Base-by-base conservation (phyloP, 2,113 vertebrate species). In the Neotoma lepida region DNA sequence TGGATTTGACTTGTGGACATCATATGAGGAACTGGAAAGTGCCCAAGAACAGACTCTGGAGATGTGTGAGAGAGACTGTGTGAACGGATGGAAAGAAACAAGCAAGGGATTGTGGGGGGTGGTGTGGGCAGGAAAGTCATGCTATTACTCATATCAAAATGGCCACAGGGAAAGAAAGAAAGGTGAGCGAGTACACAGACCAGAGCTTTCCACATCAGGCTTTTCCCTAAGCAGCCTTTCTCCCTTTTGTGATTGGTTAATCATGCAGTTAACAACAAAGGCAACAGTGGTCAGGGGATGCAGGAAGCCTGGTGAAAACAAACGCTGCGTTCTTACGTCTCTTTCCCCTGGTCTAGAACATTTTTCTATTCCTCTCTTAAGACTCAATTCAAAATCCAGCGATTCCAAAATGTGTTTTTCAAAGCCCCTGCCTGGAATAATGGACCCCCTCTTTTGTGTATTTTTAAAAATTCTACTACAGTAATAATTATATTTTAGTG, bases 1-100 rank as follows among this genome's bases (percentile, higher is more conserved):
- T 96, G 97, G 97, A 97, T 97, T 96, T 92, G 97, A 94, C 84
- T 46, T 85, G 95, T 89, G 90, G 96, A 94, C 89, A 89, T 96
- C 95, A 85, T 92, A 12, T 46, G 85, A 17, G 88, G 54, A 95
- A 81, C 71, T 61, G 90, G 91, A 93, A 96, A 92, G 92, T 96
- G 91, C 78, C 46, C 2, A 90, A 95, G 96, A 96, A 97, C 95
- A 84, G 26, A 71, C 92, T 95, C 86, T 90, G 94, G 92, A 95
- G 12, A 28, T 35, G 49, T 41, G 35, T n/a, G 44, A 49, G 44
- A 49, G 41, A 49, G 66, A 15, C 20, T 18, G 51, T 58, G 82
- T 20, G 93, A 95, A 76, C 0, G 22, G 82, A 90, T 82, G 18
- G 85, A 93, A 84, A 70, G 94, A 96, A 97, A 88, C 89, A 94